Evolutionary conservation across 2,797 vertebrate genomes (phyloP).

Genomic region (Smutsia gigantea): DNA sequence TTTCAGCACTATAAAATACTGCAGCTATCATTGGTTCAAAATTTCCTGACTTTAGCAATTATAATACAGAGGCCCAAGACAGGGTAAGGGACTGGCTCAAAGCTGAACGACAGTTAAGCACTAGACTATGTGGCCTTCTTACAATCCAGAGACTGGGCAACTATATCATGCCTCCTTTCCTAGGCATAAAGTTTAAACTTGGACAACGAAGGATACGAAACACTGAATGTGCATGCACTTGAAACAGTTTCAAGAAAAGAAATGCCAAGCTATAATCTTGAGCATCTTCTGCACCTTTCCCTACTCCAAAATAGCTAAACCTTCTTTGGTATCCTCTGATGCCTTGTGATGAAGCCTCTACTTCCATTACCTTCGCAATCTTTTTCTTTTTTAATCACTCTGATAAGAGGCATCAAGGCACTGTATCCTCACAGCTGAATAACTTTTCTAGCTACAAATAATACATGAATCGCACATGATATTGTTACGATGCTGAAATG

Average conservation of each 20-base stretch:
- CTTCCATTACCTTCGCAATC: not conserved
- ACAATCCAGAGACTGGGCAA: not conserved
- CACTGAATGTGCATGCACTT: not conserved
- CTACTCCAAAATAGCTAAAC: not conserved
- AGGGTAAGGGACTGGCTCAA: not conserved
- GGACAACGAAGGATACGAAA: not conserved
- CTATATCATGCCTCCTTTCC: not conserved
- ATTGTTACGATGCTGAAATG: not conserved
- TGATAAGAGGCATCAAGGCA: not conserved
- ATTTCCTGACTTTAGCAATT: constrained; percentile 30
- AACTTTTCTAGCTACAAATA: constrained; percentile 50
- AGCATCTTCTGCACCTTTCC: not conserved
- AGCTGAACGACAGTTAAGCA: not conserved
- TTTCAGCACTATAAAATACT: constrained; percentile 20
- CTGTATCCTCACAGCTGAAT: not conserved
- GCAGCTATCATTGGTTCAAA: not conserved
- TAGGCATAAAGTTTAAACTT: constrained; percentile 59
- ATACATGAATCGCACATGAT: not conserved
- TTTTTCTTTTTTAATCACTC: not conserved
- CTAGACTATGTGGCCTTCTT: not conserved
- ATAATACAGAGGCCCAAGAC: not conserved
- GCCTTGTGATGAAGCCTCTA: not conserved
- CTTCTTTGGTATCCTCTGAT: not conserved
- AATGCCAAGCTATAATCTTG: not conserved
- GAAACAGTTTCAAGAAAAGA: constrained; percentile 10